Evolutionary conservation across 2,888 invertebrate species (phyloP).

Genomic region (Cyclophora albipunctata): DNA sequence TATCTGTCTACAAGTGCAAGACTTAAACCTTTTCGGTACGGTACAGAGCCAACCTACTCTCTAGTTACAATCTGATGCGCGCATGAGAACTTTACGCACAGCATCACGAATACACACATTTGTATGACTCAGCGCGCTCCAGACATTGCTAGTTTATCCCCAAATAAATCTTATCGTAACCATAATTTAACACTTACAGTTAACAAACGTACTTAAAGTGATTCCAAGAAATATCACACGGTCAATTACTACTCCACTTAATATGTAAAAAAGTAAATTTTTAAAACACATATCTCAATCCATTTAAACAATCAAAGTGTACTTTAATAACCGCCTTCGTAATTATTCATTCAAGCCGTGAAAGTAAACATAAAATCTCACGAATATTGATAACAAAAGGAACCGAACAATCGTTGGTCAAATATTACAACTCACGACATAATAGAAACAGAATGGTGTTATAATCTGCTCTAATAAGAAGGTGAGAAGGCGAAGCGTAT

Average conservation of each 20-base stretch:
- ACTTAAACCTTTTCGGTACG: constrained; percentile 26
- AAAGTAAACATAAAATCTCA: constrained; percentile 49
- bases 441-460: constrained; percentile 62
- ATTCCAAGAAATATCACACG: no score
- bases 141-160: constrained; percentile 27
- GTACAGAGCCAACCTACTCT: constrained; percentile 43
- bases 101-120: constrained; percentile 36
- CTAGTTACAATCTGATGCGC: constrained; percentile 54
- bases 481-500: constrained; percentile 65
- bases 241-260: no score
- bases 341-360: constrained; percentile 34
- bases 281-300: constrained; percentile 21
- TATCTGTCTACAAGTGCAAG: background rate
- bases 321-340: constrained; percentile 32
- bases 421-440: constrained; percentile 59
- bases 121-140: constrained; percentile 45
- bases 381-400: constrained; percentile 48
- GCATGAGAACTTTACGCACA: constrained; percentile 57
- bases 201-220: constrained; percentile 1
- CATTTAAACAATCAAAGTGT: constrained; percentile 31
- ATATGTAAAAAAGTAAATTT: constrained; percentile 10
- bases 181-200: constrained; percentile 17
- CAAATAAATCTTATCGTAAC: constrained; percentile 15
- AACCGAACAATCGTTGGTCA: constrained; percentile 49
- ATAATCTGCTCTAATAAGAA: constrained; percentile 67